Conservation (phyloP, 2,113 vertebrate genomes). For the Entomyzon cyanotis region DNA sequence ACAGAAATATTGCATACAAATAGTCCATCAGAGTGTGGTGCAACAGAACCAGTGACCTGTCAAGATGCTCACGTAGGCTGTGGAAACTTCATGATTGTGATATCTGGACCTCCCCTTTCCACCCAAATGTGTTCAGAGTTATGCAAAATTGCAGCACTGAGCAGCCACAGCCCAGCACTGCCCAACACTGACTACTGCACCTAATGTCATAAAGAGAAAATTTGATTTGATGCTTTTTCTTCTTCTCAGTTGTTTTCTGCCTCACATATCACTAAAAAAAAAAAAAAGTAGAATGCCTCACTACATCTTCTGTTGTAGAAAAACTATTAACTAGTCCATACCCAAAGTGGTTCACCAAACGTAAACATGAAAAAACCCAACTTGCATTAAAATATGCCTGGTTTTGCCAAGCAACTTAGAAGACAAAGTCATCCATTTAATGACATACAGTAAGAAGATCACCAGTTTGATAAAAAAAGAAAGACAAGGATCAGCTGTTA, state of each 20-base stretch:
- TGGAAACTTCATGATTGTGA: not conserved
- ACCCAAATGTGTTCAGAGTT: not conserved
- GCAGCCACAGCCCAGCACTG: not conserved
- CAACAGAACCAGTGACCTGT: not conserved
- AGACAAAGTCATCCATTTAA: not conserved
- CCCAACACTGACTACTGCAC: not conserved
- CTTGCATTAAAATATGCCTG: not conserved
- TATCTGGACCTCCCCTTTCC: not conserved
- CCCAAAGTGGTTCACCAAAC: not conserved
- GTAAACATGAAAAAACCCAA: not conserved
- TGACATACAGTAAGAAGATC: not conserved
- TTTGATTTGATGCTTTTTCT: not conserved
- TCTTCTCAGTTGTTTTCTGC: not conserved
- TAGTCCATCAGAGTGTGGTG: not conserved
- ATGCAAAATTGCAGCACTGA: not conserved
- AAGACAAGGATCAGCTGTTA: not conserved
- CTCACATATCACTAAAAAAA: not conserved
- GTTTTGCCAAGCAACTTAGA: not conserved
- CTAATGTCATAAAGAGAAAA: not conserved
- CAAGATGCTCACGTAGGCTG: not conserved
- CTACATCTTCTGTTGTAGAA: not conserved
- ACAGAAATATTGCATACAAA: not conserved
- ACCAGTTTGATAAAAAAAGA: not conserved
- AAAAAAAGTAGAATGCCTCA: not conserved
- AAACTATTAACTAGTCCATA: not conserved